Percentiles rank a stretch among this genome's conserved stretches.
Evolutionary conservation across 2,113 vertebrate genomes (phyloP).

Genomic region (Noturus placidus): DNA sequence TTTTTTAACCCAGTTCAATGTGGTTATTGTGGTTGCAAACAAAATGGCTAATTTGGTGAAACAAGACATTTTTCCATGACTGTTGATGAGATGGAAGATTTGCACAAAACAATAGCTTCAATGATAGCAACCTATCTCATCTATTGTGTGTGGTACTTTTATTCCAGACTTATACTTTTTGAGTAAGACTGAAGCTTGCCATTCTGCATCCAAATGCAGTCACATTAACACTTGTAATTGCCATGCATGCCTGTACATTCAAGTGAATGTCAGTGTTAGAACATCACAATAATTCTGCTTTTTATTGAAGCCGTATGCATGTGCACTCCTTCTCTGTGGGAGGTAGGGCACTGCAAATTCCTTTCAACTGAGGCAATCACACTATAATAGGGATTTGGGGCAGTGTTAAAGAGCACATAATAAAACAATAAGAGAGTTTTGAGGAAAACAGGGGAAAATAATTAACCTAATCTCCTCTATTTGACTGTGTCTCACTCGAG

Average conservation of each 20-base stretch:
- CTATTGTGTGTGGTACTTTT: constrained; percentile 28
- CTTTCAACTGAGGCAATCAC: constrained; percentile 61
- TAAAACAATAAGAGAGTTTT: constrained; percentile 64
- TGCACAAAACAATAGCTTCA: background rate
- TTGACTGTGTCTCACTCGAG: constrained; percentile 57
- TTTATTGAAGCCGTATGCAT: constrained; percentile 7
- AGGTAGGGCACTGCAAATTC: constrained; percentile 45
- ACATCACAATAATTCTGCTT: constrained; percentile 33
- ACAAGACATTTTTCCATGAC: background rate
- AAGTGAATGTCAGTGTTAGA: constrained; percentile 11
- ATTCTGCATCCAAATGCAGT: constrained; percentile 49
- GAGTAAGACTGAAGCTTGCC: constrained; percentile 37
- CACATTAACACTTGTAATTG: constrained; percentile 32
- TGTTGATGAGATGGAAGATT: background rate
- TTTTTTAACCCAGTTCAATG: no score
- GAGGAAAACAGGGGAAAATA: constrained; percentile 60
- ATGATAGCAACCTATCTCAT: background rate
- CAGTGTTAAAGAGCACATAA: constrained; percentile 56
- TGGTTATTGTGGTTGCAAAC: background rate
- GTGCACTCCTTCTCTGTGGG: background rate
- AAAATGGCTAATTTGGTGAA: background rate
- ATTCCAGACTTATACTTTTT: constrained; percentile 50
- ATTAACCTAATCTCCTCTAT: constrained; percentile 61
- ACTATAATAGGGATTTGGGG: constrained; percentile 62
- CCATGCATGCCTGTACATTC: constrained; percentile 20